Evolutionary conservation across 2,797 vertebrate genomes (phyloP).

Genomic region (Merluccius polli): DNA sequence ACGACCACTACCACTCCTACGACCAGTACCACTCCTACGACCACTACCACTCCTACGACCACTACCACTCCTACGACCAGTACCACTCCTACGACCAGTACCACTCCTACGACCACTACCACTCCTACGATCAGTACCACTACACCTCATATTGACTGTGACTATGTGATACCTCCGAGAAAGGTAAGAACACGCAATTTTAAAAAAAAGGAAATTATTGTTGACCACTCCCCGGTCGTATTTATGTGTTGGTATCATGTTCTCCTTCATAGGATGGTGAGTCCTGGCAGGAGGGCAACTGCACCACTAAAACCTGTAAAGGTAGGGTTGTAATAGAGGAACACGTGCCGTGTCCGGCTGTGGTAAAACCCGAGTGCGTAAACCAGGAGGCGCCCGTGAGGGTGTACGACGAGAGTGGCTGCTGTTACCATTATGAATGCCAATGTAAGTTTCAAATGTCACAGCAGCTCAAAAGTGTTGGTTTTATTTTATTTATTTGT

Average conservation of each 20-base stretch:
- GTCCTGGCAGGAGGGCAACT: constrained; percentile 68
- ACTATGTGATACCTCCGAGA: constrained; percentile 56
- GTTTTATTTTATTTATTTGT: background rate
- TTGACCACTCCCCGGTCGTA: background rate
- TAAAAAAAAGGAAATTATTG: background rate
- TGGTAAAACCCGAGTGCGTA: constrained; percentile 63
- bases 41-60: too few relatives aligned
- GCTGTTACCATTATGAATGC: constrained; percentile 84
- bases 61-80: too few relatives aligned
- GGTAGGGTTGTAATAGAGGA: constrained; percentile 51
- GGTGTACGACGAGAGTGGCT: constrained; percentile 69
- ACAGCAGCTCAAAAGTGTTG: background rate
- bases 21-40: background rate
- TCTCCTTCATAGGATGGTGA: constrained; percentile 67
- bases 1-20: background rate
- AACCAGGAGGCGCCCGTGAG: constrained; percentile 67
- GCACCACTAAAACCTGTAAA: constrained; percentile 70
- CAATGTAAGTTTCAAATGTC: constrained; percentile 75
- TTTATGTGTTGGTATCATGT: constrained; percentile 9
- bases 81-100: too few relatives aligned
- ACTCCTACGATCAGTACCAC: too few relatives aligned
- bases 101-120: too few relatives aligned
- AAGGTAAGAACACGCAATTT: constrained; percentile 57
- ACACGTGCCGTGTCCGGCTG: constrained; percentile 47
- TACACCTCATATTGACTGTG: background rate